These are phyloP conservation scores for Lepidiolamprologus cunningtoni DNA, from an alignment of 2,113 vertebrate genomes.

Conservation along the genomic window DNA sequence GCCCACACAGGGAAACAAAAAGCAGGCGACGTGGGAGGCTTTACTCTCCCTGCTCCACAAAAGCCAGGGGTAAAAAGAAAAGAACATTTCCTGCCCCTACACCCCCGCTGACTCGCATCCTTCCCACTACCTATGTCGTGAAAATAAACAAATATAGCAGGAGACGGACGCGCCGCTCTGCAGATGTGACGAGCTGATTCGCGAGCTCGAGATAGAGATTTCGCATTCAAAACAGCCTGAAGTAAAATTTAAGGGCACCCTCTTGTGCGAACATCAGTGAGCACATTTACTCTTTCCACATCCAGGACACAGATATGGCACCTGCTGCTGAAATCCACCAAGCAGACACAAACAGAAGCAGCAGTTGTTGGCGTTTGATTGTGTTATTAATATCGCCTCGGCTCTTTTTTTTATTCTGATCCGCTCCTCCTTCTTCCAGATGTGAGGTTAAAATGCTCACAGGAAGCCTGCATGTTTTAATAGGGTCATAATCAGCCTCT, in stretches of 20 bases:
- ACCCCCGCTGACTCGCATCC: conserved; percentile 44
- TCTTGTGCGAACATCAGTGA: conserved; percentile 41
- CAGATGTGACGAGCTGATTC: conserved; percentile 11
- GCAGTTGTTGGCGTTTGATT: conserved; percentile 18
- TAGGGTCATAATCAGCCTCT: not conserved
- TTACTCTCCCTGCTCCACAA: conserved; percentile 40
- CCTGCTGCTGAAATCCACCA: conserved; percentile 34
- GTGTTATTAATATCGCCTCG: conserved; percentile 8
- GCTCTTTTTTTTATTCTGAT: not conserved
- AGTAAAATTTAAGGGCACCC: conserved; percentile 20
- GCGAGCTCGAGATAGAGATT: not conserved
- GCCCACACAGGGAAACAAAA: conserved; percentile 30
- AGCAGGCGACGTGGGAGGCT: conserved; percentile 61
- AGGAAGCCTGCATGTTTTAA: not conserved
- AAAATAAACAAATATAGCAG: conserved; percentile 50
- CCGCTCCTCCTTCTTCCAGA: not conserved
- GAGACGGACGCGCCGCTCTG: conserved; percentile 2
- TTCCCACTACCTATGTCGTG: conserved; percentile 40
- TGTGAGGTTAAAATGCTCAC: not conserved
- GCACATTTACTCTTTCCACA: conserved; percentile 37
- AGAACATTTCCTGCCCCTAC: conserved; percentile 47
- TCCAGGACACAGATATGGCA: conserved; percentile 36
- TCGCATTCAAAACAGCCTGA: conserved; percentile 18
- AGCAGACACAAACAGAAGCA: conserved; percentile 18
- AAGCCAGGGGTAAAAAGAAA: conserved; percentile 49